Evolutionary conservation across 2,888 invertebrate genomes (phyloP).

Genomic region (Spilosoma lubricipeda): DNA sequence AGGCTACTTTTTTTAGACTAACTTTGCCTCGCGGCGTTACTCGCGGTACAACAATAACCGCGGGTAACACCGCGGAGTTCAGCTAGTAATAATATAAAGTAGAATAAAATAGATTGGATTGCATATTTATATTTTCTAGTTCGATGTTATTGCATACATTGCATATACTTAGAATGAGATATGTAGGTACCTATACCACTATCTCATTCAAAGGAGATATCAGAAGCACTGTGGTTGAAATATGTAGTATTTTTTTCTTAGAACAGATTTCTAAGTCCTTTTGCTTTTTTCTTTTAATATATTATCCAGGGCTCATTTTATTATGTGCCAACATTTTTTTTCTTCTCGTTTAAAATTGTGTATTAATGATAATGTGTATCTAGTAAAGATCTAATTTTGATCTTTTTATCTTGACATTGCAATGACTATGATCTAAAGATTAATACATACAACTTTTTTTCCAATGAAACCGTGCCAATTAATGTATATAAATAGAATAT

Average conservation of each 20-base stretch:
- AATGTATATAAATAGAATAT: constrained; percentile 20
- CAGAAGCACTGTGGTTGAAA: neutral
- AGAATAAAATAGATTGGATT: neutral
- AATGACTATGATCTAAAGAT: too few species aligned
- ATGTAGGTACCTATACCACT: too few species aligned
- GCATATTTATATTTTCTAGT: neutral
- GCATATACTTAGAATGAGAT: neutral
- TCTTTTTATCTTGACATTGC: neutral
- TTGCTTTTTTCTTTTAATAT: neutral
- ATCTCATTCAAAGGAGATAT: neutral
- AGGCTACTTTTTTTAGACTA: too few species aligned
- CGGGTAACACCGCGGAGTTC: too few species aligned
- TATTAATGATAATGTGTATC: neutral
- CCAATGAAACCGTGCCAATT: constrained; percentile 5
- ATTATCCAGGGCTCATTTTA: neutral
- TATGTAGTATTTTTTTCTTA: neutral
- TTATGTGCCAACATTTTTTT: neutral
- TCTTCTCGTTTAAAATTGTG: neutral
- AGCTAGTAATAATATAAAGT: constrained; percentile 4
- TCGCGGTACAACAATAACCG: too few species aligned
- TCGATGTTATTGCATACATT: neutral
- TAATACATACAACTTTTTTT: neutral
- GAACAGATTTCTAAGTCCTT: neutral
- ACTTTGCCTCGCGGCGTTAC: too few species aligned
- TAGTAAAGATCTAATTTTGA: neutral